A percentile compares a stretch with the other conserved stretches of the same genome.
Conservation (phyloP, 2,888 invertebrate genomes). For the Drosophila tripunctata region DNA sequence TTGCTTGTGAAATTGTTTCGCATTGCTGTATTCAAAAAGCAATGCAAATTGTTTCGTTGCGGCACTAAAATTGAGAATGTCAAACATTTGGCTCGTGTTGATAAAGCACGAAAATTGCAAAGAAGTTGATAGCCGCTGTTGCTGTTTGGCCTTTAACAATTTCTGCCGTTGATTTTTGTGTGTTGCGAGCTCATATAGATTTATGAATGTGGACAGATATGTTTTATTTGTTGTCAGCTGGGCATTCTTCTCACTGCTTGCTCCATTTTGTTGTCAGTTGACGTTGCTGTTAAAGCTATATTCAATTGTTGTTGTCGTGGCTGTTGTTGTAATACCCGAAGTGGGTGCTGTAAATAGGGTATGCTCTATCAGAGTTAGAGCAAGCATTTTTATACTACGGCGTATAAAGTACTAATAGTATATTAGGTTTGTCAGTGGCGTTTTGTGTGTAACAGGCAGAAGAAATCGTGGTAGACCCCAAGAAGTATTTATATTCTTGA, state of each 20-base stretch:
- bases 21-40: conserved; percentile 7
- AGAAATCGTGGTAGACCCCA: no score
- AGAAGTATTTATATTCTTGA: no score
- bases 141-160: conserved; percentile 48
- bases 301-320: background rate
- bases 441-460: no score
- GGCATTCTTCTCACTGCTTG: conserved; percentile 23
- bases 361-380: no score
- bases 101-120: conserved; percentile 50
- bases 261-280: conserved; percentile 38
- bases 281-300: conserved; percentile 3
- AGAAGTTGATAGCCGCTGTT: conserved; percentile 44
- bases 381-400: no score
- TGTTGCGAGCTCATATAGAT: background rate
- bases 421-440: no score
- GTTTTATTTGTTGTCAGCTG: background rate
- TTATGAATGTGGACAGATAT: conserved; percentile 2
- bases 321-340: conserved; percentile 12
- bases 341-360: no score
- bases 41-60: conserved; percentile 27
- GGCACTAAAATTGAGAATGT: conserved; percentile 33
- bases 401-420: no score
- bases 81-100: conserved; percentile 39
- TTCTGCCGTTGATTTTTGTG: conserved; percentile 21
- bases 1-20: conserved; percentile 26